These are phyloP conservation scores for Emesis furor DNA, from an alignment of 2,888 invertebrate genomes.

Conservation along the genomic window DNA sequence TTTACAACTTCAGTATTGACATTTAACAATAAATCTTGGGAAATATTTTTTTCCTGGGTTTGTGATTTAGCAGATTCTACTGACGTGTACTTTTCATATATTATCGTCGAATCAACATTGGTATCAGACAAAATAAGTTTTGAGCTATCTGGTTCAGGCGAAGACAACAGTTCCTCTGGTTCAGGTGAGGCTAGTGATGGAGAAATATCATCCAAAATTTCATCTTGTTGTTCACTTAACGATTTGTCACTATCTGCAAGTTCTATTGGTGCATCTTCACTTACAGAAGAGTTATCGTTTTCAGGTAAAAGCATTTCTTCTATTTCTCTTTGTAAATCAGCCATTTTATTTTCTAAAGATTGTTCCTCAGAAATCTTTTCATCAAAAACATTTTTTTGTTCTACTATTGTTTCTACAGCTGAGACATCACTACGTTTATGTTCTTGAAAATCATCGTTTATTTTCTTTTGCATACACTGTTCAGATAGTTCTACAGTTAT, in stretches of 20 bases:
- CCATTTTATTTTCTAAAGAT: slow-evolving; percentile 89
- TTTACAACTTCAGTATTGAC: background rate
- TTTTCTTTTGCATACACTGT: background rate
- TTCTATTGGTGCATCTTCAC: slow-evolving; percentile 85
- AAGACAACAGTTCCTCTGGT: slow-evolving; percentile 78
- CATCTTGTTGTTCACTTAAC: slow-evolving; percentile 82
- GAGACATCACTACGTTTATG: background rate
- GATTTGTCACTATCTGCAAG: slow-evolving; percentile 80
- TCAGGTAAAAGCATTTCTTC: slow-evolving; percentile 89
- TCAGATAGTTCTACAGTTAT: slow-evolving; percentile 76
- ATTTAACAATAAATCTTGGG: background rate
- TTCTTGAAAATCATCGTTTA: background rate
- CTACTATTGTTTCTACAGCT: background rate
- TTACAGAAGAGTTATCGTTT: slow-evolving; percentile 86
- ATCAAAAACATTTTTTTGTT: slow-evolving; percentile 39
- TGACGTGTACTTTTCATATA: background rate
- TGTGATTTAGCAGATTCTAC: background rate
- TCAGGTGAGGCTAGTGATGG: slow-evolving; percentile 85
- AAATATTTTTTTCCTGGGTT: background rate
- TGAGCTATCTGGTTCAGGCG: slow-evolving; percentile 28
- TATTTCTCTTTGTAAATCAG: slow-evolving; percentile 89
- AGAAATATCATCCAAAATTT: slow-evolving; percentile 83
- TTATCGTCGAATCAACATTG: background rate
- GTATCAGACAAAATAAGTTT: background rate
- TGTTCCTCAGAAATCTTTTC: slow-evolving; percentile 84